Evolutionary conservation across 2,888 invertebrate species (phyloP), one percentile per base, ranked within the genome.

Genomic region (Nemapogon koenigi): DNA sequence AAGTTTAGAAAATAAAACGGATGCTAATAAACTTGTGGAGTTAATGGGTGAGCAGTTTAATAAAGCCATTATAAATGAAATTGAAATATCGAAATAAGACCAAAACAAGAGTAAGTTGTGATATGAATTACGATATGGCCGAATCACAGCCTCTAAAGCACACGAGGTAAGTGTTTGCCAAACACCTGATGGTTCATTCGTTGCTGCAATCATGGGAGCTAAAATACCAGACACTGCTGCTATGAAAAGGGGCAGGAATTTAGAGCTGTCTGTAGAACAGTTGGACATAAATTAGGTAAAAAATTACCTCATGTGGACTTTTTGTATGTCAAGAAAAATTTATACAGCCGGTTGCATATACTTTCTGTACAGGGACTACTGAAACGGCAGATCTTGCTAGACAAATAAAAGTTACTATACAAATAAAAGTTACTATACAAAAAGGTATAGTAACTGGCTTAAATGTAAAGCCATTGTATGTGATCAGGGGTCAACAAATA

Each of bases 391-490:
- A n/a, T n/a, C n/a, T n/a, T n/a, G n/a, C n/a, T n/a, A 30, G n/a
- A n/a, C n/a, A n/a, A n/a, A n/a, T n/a, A n/a, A n/a, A n/a, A n/a
- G n/a, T n/a, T n/a, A n/a, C n/a, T n/a, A n/a, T n/a, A 18, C 41
- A 38, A 33, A 46, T 53, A 26, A 42, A 36, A 39, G 30, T 36
- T 18, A 33, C 46, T 16, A 16, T 40, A 14, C 18, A 17, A 28
- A 16, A 18, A 18, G 7, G 35, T 14, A 26, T 22, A 13, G 7
- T 38, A 43, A 35, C 43, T 19, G 53, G 52, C 2, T 37, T 54
- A 2, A 33, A 33, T 18, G 40, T 53, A 17, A 41, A n/a, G 51
- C 51, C 8, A 50, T 50, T 4, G 43, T 53, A 25, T 52, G 45
- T 3, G 35, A 35, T 7, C 6, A 7, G 8, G 8, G 6, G 7